Evolutionary conservation across 2,888 invertebrate species (phyloP).

Genomic region (Noctuana brunneofusca): DNA sequence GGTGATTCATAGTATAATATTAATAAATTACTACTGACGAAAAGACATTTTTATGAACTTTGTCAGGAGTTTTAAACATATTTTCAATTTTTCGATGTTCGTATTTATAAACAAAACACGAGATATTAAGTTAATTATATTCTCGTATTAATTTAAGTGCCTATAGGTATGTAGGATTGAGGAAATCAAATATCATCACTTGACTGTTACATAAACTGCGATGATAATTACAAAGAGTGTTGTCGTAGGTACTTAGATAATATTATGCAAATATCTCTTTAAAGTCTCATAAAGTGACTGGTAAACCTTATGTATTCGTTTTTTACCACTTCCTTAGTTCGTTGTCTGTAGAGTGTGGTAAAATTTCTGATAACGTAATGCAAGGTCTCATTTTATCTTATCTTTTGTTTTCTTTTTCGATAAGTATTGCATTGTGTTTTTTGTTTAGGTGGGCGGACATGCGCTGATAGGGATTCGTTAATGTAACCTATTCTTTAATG

Average conservation of each 20-base stretch:
- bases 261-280: slow-evolving; percentile 3
- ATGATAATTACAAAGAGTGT: not conserved
- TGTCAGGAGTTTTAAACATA: too few relatives aligned
- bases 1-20: too few relatives aligned
- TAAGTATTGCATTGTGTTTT: not conserved
- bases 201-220: not conserved
- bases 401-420: slow-evolving; percentile 1
- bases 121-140: too few relatives aligned
- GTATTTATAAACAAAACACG: too few relatives aligned
- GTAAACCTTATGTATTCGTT: not conserved
- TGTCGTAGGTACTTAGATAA: not conserved
- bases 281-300: too few relatives aligned
- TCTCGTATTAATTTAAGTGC: too few relatives aligned
- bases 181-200: not conserved
- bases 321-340: not conserved
- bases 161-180: too few relatives aligned
- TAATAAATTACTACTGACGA: too few relatives aligned
- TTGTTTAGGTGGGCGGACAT: not conserved
- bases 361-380: slow-evolving; percentile 2
- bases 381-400: slow-evolving; percentile 2
- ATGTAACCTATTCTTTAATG: too few relatives aligned
- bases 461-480: not conserved
- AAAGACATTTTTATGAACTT: too few relatives aligned
- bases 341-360: not conserved
- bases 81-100: too few relatives aligned